These are phyloP conservation scores for Aricia agestis DNA, from an alignment of 1,140 invertebrate species.

Conservation along the genomic window DNA sequence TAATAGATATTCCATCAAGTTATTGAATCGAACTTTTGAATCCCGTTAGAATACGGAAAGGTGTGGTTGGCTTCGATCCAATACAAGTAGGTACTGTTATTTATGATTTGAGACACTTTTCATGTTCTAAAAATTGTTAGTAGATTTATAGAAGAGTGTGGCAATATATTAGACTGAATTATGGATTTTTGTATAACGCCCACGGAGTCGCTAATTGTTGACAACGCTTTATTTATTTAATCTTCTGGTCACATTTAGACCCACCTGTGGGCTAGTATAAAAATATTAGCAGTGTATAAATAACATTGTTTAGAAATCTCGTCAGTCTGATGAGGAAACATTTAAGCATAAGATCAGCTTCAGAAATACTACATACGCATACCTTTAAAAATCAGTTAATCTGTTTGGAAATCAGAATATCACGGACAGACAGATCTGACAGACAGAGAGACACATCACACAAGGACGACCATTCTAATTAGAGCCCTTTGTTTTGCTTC, in stretches of 20 bases:
- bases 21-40: not conserved
- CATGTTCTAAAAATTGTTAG: not conserved
- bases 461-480: too few species aligned
- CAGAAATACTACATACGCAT: too few species aligned
- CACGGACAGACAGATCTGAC: too few species aligned
- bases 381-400: too few species aligned
- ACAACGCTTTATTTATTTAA: not conserved
- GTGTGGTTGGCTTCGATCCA: not conserved
- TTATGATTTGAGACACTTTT: conserved; percentile 1
- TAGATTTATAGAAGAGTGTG: not conserved
- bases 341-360: too few species aligned
- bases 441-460: too few species aligned
- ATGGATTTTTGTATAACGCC: not conserved
- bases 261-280: too few species aligned
- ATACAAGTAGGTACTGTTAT: not conserved
- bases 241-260: not conserved
- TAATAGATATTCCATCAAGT: not conserved
- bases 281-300: too few species aligned
- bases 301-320: too few species aligned
- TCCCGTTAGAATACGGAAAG: not conserved
- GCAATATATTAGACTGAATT: not conserved
- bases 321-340: too few species aligned
- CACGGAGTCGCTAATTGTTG: not conserved
- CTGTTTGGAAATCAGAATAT: too few species aligned
- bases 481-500: too few species aligned